These are phyloP conservation scores for Rhincodon typus DNA, from an alignment of 2,797 vertebrate species.

Conservation along the genomic window DNA sequence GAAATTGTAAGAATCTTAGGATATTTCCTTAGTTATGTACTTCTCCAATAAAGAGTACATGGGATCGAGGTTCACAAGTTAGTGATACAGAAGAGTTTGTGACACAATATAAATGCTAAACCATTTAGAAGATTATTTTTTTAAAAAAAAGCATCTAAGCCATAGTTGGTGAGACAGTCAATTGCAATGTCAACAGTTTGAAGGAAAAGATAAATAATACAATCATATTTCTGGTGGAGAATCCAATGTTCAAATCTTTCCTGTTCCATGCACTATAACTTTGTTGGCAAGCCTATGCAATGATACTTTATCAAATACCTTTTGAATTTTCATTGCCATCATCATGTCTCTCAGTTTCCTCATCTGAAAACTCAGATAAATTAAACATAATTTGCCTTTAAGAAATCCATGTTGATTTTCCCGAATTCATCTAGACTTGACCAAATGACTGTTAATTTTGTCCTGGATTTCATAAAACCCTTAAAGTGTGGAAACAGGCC, in stretches of 20 bases:
- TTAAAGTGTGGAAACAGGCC: too few relatives aligned
- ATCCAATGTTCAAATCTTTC: not conserved
- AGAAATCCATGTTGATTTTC: too few relatives aligned
- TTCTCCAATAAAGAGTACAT: not conserved
- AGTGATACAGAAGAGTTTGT: not conserved
- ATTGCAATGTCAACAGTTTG: not conserved
- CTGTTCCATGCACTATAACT: too few relatives aligned
- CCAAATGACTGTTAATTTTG: too few relatives aligned
- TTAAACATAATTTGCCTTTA: too few relatives aligned
- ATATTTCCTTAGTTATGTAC: not conserved
- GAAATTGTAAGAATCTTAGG: not conserved
- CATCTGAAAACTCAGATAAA: too few relatives aligned
- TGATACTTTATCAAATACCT: too few relatives aligned
- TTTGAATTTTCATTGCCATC: too few relatives aligned
- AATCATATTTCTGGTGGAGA: not conserved
- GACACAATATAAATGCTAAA: not conserved
- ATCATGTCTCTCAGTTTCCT: too few relatives aligned
- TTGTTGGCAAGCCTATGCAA: too few relatives aligned
- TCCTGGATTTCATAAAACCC: too few relatives aligned
- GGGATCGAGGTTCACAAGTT: not conserved
- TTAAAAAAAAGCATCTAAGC: not conserved
- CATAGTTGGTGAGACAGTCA: not conserved
- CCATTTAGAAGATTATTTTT: not conserved
- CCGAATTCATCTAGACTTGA: too few relatives aligned
- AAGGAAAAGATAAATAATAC: not conserved